Conservation (phyloP, 1,140 invertebrate species). For the Drosophila pallidifrons region DNA sequence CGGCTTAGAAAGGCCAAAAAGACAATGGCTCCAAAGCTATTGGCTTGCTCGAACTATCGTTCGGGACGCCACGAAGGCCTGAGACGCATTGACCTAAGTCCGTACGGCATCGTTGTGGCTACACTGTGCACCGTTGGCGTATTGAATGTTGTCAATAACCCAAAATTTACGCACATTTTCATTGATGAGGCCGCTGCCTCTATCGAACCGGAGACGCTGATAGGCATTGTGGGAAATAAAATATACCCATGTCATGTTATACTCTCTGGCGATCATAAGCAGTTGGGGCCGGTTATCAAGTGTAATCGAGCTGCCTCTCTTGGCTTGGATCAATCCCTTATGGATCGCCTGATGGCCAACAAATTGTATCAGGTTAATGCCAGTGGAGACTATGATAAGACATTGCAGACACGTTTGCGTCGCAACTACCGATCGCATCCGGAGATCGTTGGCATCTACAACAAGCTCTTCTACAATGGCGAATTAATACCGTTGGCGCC, state of each 20-base stretch:
- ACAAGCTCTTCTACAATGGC: conserved; percentile 88
- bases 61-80: conserved; percentile 1
- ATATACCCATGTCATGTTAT: conserved; percentile 86
- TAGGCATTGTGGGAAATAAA: conserved; percentile 88
- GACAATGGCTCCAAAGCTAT: conserved; percentile 18
- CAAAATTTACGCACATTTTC: conserved; percentile 89
- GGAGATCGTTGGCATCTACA: conserved; percentile 87
- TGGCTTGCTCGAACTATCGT: conserved; percentile 52
- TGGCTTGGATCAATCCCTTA: conserved; percentile 86
- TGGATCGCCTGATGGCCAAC: conserved; percentile 86
- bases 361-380: conserved; percentile 85
- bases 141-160: conserved; percentile 85
- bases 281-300: conserved; percentile 91
- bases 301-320: conserved; percentile 85
- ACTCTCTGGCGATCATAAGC: conserved; percentile 93
- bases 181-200: conserved; percentile 95
- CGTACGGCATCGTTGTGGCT: conserved; percentile 62
- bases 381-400: conserved; percentile 86
- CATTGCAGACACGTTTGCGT: conserved; percentile 88
- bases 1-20: conserved; percentile 62
- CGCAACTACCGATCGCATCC: conserved; percentile 89
- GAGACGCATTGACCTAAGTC: conserved; percentile 21
- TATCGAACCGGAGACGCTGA: conserved; percentile 90
- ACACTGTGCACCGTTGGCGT: conserved; percentile 85
- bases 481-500: conserved; percentile 85